Percentiles rank a stretch among this genome's conserved stretches.
phyloP scores from a whole-genome alignment of 2,113 vertebrate genomes.

The Empidonax traillii region DNA sequence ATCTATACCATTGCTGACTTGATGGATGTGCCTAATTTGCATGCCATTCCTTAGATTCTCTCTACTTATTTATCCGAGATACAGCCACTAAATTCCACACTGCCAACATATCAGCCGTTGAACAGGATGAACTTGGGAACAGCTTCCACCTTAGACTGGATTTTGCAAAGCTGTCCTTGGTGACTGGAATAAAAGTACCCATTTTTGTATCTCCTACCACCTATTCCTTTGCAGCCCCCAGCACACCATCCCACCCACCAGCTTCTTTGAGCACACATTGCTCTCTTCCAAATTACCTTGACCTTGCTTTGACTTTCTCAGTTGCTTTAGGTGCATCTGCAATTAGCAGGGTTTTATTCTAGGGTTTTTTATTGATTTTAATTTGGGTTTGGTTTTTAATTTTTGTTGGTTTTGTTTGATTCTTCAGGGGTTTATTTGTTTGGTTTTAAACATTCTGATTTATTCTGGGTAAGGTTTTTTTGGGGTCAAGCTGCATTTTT shows the following conservation, averaged over 20 bases:
- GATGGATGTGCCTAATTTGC: constrained; percentile 15
- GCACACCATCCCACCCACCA: background rate
- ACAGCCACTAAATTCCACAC: background rate
- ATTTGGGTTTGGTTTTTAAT: background rate
- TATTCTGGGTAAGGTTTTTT: background rate
- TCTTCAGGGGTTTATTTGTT: background rate
- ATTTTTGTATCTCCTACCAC: background rate
- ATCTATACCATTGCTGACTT: background rate
- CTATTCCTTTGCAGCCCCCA: background rate
- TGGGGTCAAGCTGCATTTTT: background rate
- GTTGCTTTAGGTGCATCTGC: background rate
- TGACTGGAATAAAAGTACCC: background rate
- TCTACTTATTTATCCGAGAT: background rate
- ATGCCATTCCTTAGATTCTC: background rate
- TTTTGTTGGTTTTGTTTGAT: too few species aligned
- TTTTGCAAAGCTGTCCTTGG: background rate
- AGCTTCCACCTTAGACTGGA: background rate
- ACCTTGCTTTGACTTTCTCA: background rate
- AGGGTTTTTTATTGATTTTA: background rate
- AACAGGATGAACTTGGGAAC: background rate
- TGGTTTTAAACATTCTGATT: background rate
- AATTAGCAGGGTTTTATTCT: background rate
- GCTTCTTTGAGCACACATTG: background rate
- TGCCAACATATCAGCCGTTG: background rate
- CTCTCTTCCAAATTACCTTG: background rate